Evolutionary conservation across 2,113 vertebrate species (phyloP).

Genomic region (Apteryx mantelli): DNA sequence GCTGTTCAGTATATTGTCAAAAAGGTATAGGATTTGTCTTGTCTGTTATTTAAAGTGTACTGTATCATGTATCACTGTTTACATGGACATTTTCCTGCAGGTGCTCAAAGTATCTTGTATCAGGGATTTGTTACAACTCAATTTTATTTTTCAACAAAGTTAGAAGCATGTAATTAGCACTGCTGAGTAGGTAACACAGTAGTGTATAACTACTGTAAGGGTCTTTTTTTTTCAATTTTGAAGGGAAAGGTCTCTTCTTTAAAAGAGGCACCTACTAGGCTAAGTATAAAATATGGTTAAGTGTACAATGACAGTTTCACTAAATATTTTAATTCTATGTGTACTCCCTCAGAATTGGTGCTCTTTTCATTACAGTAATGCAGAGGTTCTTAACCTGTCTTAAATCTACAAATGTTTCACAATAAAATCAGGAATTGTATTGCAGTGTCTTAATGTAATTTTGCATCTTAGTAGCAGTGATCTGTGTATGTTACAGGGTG

Average conservation of each 20-base stretch:
- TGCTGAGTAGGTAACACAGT: constrained; percentile 41
- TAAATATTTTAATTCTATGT: background rate
- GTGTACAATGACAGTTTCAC: background rate
- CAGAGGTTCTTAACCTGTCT: constrained; percentile 59
- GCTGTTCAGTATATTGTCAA: constrained; percentile 56
- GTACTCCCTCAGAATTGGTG: constrained; percentile 51
- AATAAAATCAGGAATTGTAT: constrained; percentile 70
- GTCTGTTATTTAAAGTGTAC: constrained; percentile 76
- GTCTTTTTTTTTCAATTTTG: background rate
- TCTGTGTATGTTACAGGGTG: background rate
- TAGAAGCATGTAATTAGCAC: constrained; percentile 62
- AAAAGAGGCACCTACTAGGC: background rate
- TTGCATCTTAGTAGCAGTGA: background rate
- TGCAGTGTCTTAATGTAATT: background rate
- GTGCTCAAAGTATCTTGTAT: constrained; percentile 76
- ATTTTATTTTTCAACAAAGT: constrained; percentile 70
- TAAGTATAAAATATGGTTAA: background rate
- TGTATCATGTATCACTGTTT: constrained; percentile 77
- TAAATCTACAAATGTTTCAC: constrained; percentile 59
- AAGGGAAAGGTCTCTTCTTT: constrained; percentile 38
- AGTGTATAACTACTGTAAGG: constrained; percentile 46
- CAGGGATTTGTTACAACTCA: constrained; percentile 78
- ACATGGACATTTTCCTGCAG: constrained; percentile 73
- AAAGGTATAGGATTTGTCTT: constrained; percentile 52
- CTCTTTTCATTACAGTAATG: constrained; percentile 65